Evolutionary conservation across 2,113 vertebrate species (phyloP), one percentile per base, ranked within the genome.

Genomic region (Mystacornis crossleyi): DNA sequence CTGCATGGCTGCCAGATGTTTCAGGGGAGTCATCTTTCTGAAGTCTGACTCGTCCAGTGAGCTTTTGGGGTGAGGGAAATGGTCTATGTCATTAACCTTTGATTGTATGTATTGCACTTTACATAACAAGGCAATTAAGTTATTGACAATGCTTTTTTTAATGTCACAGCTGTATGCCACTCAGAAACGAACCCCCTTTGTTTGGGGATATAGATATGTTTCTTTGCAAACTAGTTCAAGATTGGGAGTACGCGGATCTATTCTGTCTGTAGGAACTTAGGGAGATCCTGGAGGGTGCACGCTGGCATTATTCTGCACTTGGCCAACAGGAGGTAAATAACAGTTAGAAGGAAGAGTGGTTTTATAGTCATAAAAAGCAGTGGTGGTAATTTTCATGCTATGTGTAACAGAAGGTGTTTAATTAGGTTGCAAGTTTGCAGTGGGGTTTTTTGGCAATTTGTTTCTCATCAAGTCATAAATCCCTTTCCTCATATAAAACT

Each of bases 371-470:
- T 84, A 89, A 95, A 95, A 96, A 92, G 42, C 95, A 94, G 89
- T 64, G 73, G 75, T 92, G 70, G 80, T 90, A 54, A 74, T 86
- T 93, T 81, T 96, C 72, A 65, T 65, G 72, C 85, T 84, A 91
- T 51, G 83, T 65, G 69, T 89, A 95, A 92, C 95, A 97, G 95
- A 97, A 93, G 91, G 89, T 50, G 23, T 94, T 97, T 97, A 95
- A 97, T 97, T 97, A 94, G 82, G 65, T 83, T 93, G 64, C 66
- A 86, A 84, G 91, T 95, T 86, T 94, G 90, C 92, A 94, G 72
- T 72, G 83, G 82, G 69, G 29, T 7, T 86, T 96, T 93, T 89
- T 70, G 45, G 78, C 85, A 95, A 80, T 96, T 95, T 94, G 85
- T 95, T 86, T 86, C 88, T 86, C 81, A 89, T 94, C 73, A 71